Conservation (phyloP, 2,113 vertebrate genomes). For the Phrynocephalus versicolor region DNA sequence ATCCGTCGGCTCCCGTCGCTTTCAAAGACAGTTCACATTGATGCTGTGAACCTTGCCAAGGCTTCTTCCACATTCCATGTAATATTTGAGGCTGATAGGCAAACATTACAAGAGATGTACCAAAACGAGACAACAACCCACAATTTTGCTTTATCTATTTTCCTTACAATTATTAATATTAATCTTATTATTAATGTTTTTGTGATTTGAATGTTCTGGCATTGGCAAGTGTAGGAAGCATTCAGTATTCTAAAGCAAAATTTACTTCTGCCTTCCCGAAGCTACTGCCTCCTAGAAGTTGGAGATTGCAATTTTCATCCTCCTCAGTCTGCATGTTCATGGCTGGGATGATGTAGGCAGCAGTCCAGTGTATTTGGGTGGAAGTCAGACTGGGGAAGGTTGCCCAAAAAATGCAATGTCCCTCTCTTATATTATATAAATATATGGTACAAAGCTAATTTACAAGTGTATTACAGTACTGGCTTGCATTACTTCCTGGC, state of each 20-base stretch:
- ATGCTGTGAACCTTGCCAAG: rapidly evolving
- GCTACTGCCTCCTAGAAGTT: not conserved
- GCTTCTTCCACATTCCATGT: rapidly evolving
- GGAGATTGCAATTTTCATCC: not conserved
- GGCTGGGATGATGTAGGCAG: no score
- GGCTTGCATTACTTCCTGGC: not conserved
- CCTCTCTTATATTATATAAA: not conserved
- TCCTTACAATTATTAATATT: not conserved
- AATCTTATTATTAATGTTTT: constrained; percentile 4
- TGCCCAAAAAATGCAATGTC: not conserved
- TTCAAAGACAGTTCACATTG: not conserved
- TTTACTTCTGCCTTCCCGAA: not conserved
- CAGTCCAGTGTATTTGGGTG: not conserved
- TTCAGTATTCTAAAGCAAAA: not conserved
- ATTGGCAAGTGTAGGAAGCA: not conserved
- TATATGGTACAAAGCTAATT: not conserved
- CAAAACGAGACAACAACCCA: not conserved
- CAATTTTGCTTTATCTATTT: constrained; percentile 2
- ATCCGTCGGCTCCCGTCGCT: not conserved
- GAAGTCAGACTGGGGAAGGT: not conserved
- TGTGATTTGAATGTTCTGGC: not conserved
- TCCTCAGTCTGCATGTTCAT: not conserved
- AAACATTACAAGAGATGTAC: not conserved
- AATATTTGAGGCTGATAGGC: not conserved
- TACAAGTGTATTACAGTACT: not conserved